Conservation (phyloP, 2,113 vertebrate species). For the Parus major region DNA sequence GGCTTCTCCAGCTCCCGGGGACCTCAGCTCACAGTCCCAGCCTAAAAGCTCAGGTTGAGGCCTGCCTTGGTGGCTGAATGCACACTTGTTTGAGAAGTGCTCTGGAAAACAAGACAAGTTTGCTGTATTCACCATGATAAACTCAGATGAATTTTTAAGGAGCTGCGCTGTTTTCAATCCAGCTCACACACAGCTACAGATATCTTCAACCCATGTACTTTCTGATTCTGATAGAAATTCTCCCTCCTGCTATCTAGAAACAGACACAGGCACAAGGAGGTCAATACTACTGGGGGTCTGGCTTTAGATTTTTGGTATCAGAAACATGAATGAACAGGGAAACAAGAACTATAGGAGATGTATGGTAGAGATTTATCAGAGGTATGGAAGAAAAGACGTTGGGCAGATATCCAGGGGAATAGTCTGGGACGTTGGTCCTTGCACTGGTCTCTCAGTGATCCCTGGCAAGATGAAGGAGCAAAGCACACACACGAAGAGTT, state of each 20-base stretch:
- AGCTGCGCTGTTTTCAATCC: background rate
- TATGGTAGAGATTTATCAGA: background rate
- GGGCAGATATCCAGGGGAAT: background rate
- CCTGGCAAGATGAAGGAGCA: background rate
- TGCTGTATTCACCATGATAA: background rate
- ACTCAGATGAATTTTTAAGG: background rate
- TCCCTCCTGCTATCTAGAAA: background rate
- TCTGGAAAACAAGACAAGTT: background rate
- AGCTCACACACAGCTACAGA: background rate
- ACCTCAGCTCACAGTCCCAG: background rate
- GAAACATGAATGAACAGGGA: background rate
- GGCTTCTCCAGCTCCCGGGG: background rate
- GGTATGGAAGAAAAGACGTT: background rate
- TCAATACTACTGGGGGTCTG: background rate
- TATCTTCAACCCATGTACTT: background rate
- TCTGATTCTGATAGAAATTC: constrained; percentile 5
- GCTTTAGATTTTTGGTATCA: background rate
- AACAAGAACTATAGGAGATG: background rate
- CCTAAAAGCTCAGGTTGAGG: background rate
- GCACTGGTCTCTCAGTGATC: background rate
- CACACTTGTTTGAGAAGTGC: background rate
- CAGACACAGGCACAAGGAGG: background rate
- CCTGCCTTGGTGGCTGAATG: background rate
- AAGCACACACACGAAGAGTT: background rate
- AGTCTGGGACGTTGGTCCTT: background rate